phyloP scores from a whole-genome alignment of 2,888 invertebrate species.

The Blera fallax region DNA sequence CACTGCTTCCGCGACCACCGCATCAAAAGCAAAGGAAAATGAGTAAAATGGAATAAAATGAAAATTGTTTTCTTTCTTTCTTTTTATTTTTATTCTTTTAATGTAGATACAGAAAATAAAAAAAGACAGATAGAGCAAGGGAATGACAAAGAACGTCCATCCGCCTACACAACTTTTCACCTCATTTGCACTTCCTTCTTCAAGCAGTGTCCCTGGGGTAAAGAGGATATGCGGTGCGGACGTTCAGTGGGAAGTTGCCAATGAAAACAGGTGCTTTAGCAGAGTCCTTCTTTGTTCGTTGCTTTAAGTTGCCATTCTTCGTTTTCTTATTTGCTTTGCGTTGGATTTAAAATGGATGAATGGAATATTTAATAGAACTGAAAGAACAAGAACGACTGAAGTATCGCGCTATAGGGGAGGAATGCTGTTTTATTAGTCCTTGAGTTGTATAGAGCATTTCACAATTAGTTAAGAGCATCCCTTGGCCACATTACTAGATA shows the following conservation, averaged over 20 bases:
- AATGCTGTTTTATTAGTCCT: conserved; percentile 31
- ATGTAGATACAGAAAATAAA: conserved; percentile 17
- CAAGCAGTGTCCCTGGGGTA: neutral
- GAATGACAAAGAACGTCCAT: conserved; percentile 28
- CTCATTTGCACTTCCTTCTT: conserved; percentile 54
- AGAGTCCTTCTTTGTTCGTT: conserved; percentile 6
- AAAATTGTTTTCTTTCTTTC: conserved; percentile 40
- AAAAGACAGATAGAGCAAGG: conserved; percentile 1
- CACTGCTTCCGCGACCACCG: neutral
- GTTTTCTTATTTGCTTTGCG: neutral
- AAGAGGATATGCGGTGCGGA: neutral
- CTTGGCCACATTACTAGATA: conserved; percentile 23
- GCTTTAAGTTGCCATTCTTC: conserved; percentile 32
- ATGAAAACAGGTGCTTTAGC: conserved; percentile 56
- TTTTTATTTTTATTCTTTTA: conserved; percentile 10
- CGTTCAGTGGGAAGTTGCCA: conserved; percentile 10
- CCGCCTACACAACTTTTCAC: conserved; percentile 42
- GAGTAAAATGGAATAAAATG: conserved; percentile 35
- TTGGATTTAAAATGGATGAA: conserved; percentile 37
- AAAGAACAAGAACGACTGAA: neutral
- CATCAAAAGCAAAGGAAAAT: neutral
- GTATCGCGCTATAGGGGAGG: neutral
- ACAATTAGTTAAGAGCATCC: conserved; percentile 47
- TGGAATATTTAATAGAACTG: conserved; percentile 5
- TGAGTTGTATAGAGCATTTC: conserved; percentile 9